A percentile compares a stretch with the other conserved stretches of the same genome.
phyloP scores from a whole-genome alignment of 2,888 invertebrate species.

The Leptopilina myrica region DNA sequence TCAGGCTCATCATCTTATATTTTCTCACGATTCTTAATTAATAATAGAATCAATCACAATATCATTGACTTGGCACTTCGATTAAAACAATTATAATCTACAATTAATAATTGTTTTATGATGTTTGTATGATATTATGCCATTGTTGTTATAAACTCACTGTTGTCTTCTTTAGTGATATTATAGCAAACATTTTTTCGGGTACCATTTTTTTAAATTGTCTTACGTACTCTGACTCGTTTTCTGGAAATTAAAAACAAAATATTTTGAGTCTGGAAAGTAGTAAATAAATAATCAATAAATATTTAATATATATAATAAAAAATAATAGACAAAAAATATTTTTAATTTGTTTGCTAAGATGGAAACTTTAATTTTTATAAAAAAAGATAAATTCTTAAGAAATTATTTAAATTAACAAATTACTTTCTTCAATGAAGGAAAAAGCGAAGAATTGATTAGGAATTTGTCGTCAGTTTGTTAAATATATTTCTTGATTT shows the following conservation, averaged over 20 bases:
- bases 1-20: background rate
- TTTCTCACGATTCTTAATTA: background rate
- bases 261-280: background rate
- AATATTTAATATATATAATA: too few relatives aligned
- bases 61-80: slow-evolving; percentile 1
- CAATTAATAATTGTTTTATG: background rate
- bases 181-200: slow-evolving; percentile 33
- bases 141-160: background rate
- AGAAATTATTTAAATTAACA: too few relatives aligned
- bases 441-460: too few relatives aligned
- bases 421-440: too few relatives aligned
- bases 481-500: too few relatives aligned
- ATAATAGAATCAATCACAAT: slow-evolving; percentile 1
- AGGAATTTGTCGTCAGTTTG: too few relatives aligned
- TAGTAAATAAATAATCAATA: too few relatives aligned
- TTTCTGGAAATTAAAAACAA: background rate
- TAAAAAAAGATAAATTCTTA: too few relatives aligned
- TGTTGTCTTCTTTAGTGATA: slow-evolving; percentile 45
- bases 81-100: background rate
- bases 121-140: background rate
- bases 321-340: too few relatives aligned
- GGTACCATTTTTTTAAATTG: slow-evolving; percentile 18
- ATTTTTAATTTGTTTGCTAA: too few relatives aligned
- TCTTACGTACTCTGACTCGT: slow-evolving; percentile 26
- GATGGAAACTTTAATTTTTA: too few relatives aligned